These are phyloP conservation scores for Sebastes taczanowskii DNA, from an alignment of 2,797 vertebrate species.

Conservation along the genomic window DNA sequence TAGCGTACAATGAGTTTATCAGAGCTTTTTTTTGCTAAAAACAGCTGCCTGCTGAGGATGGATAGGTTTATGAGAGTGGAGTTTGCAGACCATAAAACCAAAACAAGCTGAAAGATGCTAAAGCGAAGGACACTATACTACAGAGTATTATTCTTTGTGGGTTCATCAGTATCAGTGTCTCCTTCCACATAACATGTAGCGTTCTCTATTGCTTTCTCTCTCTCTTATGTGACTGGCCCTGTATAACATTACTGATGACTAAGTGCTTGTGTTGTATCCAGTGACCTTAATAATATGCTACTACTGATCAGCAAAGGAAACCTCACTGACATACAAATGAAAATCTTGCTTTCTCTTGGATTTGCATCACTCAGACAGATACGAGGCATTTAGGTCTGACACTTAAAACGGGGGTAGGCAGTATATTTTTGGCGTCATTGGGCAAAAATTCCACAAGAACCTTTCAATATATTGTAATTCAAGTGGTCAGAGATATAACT, in stretches of 20 bases:
- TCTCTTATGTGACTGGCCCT: background rate
- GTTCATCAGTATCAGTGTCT: background rate
- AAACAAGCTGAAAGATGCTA: background rate
- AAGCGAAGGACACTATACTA: background rate
- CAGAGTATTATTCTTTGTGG: background rate
- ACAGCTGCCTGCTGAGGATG: background rate
- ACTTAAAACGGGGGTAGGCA: too few species aligned
- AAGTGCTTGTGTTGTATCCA: background rate
- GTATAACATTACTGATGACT: constrained; percentile 16
- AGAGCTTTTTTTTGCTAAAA: background rate
- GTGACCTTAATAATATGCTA: background rate
- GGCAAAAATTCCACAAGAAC: too few species aligned
- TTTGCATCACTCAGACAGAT: background rate
- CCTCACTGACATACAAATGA: background rate
- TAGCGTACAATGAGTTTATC: too few species aligned
- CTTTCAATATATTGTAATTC: too few species aligned
- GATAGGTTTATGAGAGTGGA: background rate
- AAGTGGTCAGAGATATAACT: too few species aligned
- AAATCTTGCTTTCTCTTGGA: background rate
- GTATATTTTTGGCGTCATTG: too few species aligned
- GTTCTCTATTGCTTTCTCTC: background rate
- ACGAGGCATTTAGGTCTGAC: too few species aligned
- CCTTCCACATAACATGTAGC: background rate
- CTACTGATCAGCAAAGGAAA: background rate
- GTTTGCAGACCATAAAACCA: background rate